A percentile compares a stretch with the other conserved stretches of the same genome.
Conservation (phyloP, 1,140 invertebrate species). For the Bombus soroeensis region DNA sequence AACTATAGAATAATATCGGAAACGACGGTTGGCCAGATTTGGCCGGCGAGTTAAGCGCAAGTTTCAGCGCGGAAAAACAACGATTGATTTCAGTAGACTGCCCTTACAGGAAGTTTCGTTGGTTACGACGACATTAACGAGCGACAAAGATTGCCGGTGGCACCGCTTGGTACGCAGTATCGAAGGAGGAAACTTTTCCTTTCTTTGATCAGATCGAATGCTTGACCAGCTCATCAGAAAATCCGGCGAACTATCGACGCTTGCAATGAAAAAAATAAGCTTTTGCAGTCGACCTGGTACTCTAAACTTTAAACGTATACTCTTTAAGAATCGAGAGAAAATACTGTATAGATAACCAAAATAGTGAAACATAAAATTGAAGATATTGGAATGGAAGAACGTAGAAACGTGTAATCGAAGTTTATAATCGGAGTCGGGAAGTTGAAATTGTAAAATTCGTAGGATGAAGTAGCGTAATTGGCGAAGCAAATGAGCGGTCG, state of each 20-base stretch:
- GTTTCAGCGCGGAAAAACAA: constrained; percentile 30
- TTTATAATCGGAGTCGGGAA: not conserved
- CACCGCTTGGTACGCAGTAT: constrained; percentile 24
- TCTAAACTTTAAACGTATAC: too few species aligned
- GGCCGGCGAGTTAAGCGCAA: not conserved
- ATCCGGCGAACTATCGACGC: too few species aligned
- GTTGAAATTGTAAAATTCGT: constrained; percentile 2
- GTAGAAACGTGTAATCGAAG: not conserved
- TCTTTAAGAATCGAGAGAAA: not conserved
- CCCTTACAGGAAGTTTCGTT: constrained; percentile 32
- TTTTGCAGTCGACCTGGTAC: too few species aligned
- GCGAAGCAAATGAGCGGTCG: not conserved
- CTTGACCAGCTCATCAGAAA: too few species aligned
- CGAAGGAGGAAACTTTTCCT: constrained; percentile 16
- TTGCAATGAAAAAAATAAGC: too few species aligned
- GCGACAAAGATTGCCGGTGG: constrained; percentile 21
- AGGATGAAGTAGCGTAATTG: constrained; percentile 10
- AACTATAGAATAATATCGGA: constrained; percentile 11
- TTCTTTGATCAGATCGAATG: too few species aligned
- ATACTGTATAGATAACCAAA: not conserved
- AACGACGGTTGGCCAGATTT: not conserved
- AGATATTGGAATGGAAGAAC: not conserved
- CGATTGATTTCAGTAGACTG: constrained; percentile 2
- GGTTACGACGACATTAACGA: constrained; percentile 38
- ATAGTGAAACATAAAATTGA: not conserved